Percentiles rank a stretch among this genome's conserved stretches.
These are phyloP conservation scores for Poeciliopsis gracilis DNA, from an alignment of 2,797 vertebrate species.

Conservation along the genomic window DNA sequence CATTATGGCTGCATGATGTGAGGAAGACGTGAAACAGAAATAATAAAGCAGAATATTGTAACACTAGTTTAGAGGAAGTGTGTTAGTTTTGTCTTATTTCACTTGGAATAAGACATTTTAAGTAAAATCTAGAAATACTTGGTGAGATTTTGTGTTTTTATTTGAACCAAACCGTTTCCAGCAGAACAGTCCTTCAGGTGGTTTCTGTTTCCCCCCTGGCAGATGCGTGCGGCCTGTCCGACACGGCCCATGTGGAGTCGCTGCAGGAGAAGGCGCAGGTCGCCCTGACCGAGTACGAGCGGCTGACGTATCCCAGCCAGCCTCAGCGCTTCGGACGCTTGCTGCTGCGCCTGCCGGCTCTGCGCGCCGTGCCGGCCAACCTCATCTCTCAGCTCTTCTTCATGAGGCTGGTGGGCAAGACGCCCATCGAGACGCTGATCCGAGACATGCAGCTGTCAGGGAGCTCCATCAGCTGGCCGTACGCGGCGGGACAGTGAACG, in stretches of 20 bases:
- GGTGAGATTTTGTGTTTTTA: no score
- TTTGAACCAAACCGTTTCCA: not conserved
- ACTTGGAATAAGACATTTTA: not conserved
- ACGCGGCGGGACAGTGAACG: slow-evolving; percentile 84
- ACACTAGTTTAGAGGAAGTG: not conserved
- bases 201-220: not conserved
- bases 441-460: slow-evolving; percentile 98
- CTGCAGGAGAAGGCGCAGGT: slow-evolving; percentile 97
- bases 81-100: no score
- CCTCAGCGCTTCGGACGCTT: slow-evolving; percentile 94
- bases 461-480: slow-evolving; percentile 97
- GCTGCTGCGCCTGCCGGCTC: slow-evolving; percentile 90
- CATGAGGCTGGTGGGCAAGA: slow-evolving; percentile 97
- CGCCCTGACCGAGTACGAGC: slow-evolving; percentile 91
- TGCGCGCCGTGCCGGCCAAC: slow-evolving; percentile 90
- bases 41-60: not conserved
- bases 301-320: slow-evolving; percentile 91
- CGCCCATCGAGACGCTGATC: slow-evolving; percentile 95
- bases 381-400: slow-evolving; percentile 99
- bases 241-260: slow-evolving; percentile 89
- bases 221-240: slow-evolving; percentile 95
- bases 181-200: not conserved
- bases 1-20: not conserved
- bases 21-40: not conserved
- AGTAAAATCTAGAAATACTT: not conserved